A percentile compares a stretch with the other conserved stretches of the same genome.
phyloP scores from a whole-genome alignment of 2,888 invertebrate genomes.

The Oscheius myriophilus region DNA sequence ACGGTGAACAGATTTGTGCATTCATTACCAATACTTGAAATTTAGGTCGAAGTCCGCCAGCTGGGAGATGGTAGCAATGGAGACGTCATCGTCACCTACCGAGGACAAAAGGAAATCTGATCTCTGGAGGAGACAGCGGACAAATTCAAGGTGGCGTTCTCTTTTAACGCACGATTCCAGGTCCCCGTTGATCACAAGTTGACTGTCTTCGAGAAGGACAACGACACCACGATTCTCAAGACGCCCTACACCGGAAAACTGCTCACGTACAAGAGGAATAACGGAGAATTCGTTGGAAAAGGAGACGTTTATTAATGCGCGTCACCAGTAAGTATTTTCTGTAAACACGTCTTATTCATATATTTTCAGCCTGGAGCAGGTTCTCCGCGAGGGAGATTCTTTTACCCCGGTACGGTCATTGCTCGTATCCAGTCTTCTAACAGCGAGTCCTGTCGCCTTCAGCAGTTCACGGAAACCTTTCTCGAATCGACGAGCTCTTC shows the following conservation, averaged over 20 bases:
- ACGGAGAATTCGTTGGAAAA: constrained; percentile 89
- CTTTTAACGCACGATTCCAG: constrained; percentile 71
- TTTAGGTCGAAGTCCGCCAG: constrained; percentile 77
- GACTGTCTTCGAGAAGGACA: constrained; percentile 96
- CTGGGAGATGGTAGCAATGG: constrained; percentile 76
- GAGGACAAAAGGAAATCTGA: constrained; percentile 82
- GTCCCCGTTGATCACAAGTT: constrained; percentile 96
- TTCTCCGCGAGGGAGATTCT: constrained; percentile 66
- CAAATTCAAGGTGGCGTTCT: constrained; percentile 55
- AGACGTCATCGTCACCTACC: constrained; percentile 67
- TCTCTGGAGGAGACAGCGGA: constrained; percentile 93
- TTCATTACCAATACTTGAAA: background rate
- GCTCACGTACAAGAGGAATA: constrained; percentile 78
- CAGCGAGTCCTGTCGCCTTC: constrained; percentile 54
- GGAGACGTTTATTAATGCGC: constrained; percentile 81
- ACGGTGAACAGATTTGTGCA: background rate
- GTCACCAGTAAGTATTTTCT: constrained; percentile 36
- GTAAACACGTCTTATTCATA: background rate
- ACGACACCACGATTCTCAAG: constrained; percentile 91
- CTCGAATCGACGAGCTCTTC: constrained; percentile 79
- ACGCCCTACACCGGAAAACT: constrained; percentile 61
- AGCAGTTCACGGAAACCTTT: constrained; percentile 47
- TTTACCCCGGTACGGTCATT: constrained; percentile 69
- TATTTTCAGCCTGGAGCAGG: constrained; percentile 43
- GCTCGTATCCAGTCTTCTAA: constrained; percentile 62